Evolutionary conservation across 92 coral and sea anemone species (phyloP), one percentile per base, ranked within the genome.

Genomic region (Metridium senile): DNA sequence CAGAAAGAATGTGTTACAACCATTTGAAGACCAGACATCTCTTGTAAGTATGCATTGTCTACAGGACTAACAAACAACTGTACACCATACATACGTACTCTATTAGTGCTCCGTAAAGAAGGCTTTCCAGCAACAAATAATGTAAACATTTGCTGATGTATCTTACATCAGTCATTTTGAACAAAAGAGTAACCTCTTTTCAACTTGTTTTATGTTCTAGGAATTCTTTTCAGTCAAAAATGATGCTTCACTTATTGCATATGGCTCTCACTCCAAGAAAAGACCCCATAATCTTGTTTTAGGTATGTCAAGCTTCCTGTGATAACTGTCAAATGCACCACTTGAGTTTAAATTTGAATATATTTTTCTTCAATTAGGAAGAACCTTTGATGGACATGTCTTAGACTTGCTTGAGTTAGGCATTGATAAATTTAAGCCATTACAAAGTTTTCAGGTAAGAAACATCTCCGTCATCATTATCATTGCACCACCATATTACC

Each of bases 191-290:
- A 13, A 13, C 13, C 49, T 13, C 6, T 4, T 39, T 4, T 4
- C 13, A 39, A 39, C 49, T 39, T 39, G 49, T 6, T 39, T 39
- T 39, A 13, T 39, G 6, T 39, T 4, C 13, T 84, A 94, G 98
- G 98, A 94, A 78, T 94, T 94, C 75, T 94, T 94, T 71, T 83
- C 95, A 76, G 90, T 86, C 32, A 92, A 85, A 70, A 94, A 82
- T 80, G 98, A 94, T 89, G 91, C 98, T 10, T 92, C 98, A 23
- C 62, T 92, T 54, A 92, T 94, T 81, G 59, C 89, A 0, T 94
- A 92, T 91, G 98, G 98, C 7, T 91, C 97, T 19, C 97, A 94
- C 70, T 94, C 98, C 73, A 94, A 94, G 87, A 94, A 94, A 68
- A 86, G 97, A 62, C 97, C 98, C 22, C 94, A 94, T 67, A 94